Conservation (phyloP, 2,888 invertebrate species). For the Ophion ventricosus region DNA sequence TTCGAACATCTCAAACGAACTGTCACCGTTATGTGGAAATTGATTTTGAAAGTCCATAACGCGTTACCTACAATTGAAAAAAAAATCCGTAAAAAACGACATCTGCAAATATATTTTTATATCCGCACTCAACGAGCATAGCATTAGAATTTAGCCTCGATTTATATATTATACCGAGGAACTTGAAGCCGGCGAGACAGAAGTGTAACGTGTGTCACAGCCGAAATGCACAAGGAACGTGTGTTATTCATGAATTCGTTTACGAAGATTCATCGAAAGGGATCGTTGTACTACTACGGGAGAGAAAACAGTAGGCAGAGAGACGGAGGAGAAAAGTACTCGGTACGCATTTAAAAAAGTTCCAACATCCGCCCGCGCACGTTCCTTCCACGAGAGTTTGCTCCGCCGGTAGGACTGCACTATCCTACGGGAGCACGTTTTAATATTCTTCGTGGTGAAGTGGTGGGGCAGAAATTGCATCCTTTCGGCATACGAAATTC, state of each 20-base stretch:
- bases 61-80: neutral
- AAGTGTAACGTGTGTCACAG: slow-evolving; percentile 19
- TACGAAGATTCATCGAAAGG: slow-evolving; percentile 57
- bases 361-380: slow-evolving; percentile 72
- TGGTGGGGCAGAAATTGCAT: slow-evolving; percentile 48
- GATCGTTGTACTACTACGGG: slow-evolving; percentile 27
- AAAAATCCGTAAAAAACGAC: neutral
- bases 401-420: slow-evolving; percentile 1
- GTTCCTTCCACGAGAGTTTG: slow-evolving; percentile 19
- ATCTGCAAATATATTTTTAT: neutral
- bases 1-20: too few species aligned
- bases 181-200: neutral
- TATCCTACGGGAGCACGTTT: slow-evolving; percentile 28
- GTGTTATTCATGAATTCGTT: slow-evolving; percentile 51
- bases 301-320: slow-evolving; percentile 24
- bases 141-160: neutral
- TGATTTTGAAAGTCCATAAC: too few species aligned
- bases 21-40: too few species aligned
- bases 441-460: slow-evolving; percentile 48
- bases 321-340: slow-evolving; percentile 65
- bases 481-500: slow-evolving; percentile 76
- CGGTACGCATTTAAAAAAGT: slow-evolving; percentile 74
- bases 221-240: slow-evolving; percentile 25
- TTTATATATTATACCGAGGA: slow-evolving; percentile 12
- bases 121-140: slow-evolving; percentile 2